Evolutionary conservation across 2,113 vertebrate genomes (phyloP).

Genomic region (Pitta sordida): DNA sequence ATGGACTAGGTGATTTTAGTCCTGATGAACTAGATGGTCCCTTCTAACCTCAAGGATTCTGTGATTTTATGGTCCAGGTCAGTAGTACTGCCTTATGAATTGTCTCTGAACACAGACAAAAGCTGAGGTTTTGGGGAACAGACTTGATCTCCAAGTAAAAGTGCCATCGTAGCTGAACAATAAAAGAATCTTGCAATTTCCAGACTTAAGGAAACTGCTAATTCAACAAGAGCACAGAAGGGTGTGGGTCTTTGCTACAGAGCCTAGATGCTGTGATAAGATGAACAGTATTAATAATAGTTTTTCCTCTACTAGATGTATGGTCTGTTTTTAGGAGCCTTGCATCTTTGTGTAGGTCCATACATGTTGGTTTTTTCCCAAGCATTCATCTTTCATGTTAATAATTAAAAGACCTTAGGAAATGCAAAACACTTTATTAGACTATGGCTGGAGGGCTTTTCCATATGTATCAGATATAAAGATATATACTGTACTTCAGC

Average conservation of each 20-base stretch:
- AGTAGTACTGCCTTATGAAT: not conserved
- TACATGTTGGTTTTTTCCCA: not conserved
- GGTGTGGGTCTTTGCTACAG: not conserved
- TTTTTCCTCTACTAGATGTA: not conserved
- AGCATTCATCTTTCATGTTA: not conserved
- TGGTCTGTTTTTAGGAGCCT: not conserved
- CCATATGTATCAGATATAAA: not conserved
- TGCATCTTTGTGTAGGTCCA: not conserved
- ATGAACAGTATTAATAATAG: not conserved
- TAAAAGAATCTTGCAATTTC: not conserved
- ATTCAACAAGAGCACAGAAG: not conserved
- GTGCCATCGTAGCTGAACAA: not conserved
- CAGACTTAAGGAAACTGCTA: not conserved
- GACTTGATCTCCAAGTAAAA: not conserved
- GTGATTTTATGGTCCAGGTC: not conserved
- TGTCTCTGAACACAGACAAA: not conserved
- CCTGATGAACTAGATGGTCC: not conserved
- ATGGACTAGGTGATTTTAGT: not conserved
- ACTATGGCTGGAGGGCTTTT: not conserved
- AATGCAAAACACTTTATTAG: not conserved
- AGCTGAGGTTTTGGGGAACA: not conserved
- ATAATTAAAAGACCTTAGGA: not conserved
- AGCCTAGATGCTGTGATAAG: not conserved
- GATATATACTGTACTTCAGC: not conserved
- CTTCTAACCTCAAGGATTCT: not conserved